These are phyloP conservation scores for Nestor notabilis DNA, from an alignment of 2,113 vertebrate species.

Conservation along the genomic window DNA sequence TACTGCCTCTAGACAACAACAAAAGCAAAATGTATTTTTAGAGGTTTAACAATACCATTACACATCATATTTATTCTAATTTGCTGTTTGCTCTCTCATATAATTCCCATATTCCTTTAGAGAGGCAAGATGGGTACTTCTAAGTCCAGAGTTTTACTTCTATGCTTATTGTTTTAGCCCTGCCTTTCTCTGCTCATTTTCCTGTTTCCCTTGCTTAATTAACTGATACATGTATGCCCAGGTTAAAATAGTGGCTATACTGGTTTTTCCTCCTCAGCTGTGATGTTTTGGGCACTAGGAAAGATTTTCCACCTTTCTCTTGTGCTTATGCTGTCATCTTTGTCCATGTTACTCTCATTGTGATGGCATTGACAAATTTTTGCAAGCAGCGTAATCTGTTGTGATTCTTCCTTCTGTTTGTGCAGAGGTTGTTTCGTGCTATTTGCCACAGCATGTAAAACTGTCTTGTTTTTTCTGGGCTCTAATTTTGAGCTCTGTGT, in stretches of 20 bases:
- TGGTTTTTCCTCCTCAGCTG: neutral
- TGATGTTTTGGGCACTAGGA: neutral
- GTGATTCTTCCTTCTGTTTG: neutral
- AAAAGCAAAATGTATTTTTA: neutral
- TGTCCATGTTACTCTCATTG: accelerated
- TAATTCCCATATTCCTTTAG: neutral
- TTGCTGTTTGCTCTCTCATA: neutral
- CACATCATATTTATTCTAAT: neutral
- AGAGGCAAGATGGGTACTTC: neutral
- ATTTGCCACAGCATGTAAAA: neutral
- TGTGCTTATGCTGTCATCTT: neutral
- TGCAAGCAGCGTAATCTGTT: neutral
- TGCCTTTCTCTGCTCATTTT: neutral
- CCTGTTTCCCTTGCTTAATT: neutral
- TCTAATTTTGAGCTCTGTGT: neutral
- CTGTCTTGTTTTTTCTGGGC: neutral
- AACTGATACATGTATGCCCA: neutral
- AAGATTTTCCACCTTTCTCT: neutral
- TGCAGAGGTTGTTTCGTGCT: neutral
- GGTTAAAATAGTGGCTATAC: neutral
- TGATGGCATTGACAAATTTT: neutral
- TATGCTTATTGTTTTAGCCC: neutral
- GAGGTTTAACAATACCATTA: neutral
- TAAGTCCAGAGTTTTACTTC: neutral
- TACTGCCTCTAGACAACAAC: neutral